Conservation (phyloP, 1,140 invertebrate species). For the Camponotus floridanus region DNA sequence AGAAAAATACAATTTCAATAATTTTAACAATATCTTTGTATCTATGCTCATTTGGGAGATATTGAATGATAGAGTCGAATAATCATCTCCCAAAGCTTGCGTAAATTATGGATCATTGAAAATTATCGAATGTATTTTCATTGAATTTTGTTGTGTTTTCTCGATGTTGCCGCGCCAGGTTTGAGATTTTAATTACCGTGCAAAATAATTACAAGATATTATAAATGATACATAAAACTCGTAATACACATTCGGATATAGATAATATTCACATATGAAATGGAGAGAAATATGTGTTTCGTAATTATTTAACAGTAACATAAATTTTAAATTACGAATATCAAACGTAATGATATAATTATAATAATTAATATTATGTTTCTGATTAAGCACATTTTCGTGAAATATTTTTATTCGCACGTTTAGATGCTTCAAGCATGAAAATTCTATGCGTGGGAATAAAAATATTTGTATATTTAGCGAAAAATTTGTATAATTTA, state of each 20-base stretch:
- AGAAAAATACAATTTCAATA: slow-evolving; percentile 21
- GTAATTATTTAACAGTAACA: neutral
- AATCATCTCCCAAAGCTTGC: neutral
- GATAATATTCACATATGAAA: neutral
- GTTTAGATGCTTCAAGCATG: neutral
- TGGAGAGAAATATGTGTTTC: neutral
- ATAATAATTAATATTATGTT: slow-evolving; percentile 22
- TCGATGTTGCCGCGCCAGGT: neutral
- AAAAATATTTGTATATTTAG: neutral
- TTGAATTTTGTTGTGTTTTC: neutral
- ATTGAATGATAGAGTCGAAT: neutral
- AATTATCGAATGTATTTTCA: neutral
- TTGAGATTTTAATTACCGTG: neutral
- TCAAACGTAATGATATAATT: neutral
- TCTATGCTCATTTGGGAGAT: slow-evolving; percentile 7
- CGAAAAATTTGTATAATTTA: slow-evolving; percentile 6
- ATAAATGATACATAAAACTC: neutral
- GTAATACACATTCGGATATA: neutral
- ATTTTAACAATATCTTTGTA: slow-evolving; percentile 41
- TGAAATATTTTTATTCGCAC: neutral
- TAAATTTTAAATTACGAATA: neutral
- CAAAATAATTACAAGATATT: slow-evolving; percentile 23
- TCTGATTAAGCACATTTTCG: too few relatives aligned
- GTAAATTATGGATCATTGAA: slow-evolving; percentile 7
- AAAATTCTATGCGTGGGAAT: too few relatives aligned